A percentile compares a stretch with the other conserved stretches of the same genome.
These are phyloP conservation scores for Halcyon leucocephala DNA, from an alignment of 2,797 vertebrate species.

Conservation along the genomic window DNA sequence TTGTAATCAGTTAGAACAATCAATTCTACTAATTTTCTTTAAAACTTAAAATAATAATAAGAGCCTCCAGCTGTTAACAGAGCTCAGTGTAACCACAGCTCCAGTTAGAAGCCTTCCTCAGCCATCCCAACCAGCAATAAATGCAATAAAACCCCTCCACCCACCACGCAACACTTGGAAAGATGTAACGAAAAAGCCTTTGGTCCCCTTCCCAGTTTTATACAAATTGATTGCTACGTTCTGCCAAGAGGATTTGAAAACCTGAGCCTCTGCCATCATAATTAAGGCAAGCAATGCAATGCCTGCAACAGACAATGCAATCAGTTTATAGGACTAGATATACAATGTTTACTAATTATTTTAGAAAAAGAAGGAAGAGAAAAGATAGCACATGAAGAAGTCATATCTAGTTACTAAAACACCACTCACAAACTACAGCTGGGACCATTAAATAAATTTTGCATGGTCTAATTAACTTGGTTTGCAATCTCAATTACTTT, in stretches of 20 bases:
- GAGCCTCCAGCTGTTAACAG: not conserved
- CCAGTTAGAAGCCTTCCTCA: not conserved
- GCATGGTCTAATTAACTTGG: slow-evolving; percentile 84
- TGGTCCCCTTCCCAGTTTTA: not conserved
- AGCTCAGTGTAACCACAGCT: not conserved
- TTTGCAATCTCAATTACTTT: slow-evolving; percentile 85
- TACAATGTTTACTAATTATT: slow-evolving; percentile 50
- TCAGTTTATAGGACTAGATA: slow-evolving; percentile 23
- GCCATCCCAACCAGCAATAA: not conserved
- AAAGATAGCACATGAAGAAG: slow-evolving; percentile 1
- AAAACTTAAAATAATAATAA: not conserved
- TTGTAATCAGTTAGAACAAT: not conserved
- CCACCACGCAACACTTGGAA: not conserved
- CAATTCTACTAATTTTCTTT: not conserved
- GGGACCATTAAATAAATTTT: slow-evolving; percentile 81
- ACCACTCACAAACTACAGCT: slow-evolving; percentile 60
- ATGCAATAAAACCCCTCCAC: not conserved
- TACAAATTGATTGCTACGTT: slow-evolving; percentile 41
- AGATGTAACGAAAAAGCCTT: not conserved
- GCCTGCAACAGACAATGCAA: slow-evolving; percentile 61
- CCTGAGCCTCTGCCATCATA: slow-evolving; percentile 40
- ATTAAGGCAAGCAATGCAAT: slow-evolving; percentile 75
- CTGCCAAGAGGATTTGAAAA: slow-evolving; percentile 74
- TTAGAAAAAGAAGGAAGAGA: not conserved
- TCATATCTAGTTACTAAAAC: slow-evolving; percentile 14